A percentile compares a stretch with the other conserved stretches of the same genome.
These are phyloP conservation scores for Terrapene triunguis DNA, from an alignment of 2,113 vertebrate genomes.

Conservation along the genomic window DNA sequence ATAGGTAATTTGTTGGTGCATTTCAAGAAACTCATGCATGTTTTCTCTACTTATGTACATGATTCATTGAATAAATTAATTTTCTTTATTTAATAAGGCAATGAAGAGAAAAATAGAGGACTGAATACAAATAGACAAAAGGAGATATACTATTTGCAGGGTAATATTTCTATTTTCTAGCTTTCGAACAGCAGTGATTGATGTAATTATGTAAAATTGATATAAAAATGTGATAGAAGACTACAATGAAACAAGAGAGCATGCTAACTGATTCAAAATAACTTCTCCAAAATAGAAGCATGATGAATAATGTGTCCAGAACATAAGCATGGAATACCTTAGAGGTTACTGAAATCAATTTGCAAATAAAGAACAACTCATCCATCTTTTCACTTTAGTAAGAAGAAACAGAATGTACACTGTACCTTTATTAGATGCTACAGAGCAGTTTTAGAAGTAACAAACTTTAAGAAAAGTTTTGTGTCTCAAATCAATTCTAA, in stretches of 20 bases:
- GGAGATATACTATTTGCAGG: background rate
- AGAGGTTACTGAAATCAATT: conserved; percentile 45
- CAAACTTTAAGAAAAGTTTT: background rate
- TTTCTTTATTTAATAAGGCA: background rate
- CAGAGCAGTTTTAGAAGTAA: background rate
- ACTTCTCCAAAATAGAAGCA: conserved; percentile 39
- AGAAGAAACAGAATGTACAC: background rate
- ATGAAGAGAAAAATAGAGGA: background rate
- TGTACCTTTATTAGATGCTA: background rate
- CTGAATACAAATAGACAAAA: background rate
- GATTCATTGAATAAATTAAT: conserved; percentile 30
- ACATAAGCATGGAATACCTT: background rate
- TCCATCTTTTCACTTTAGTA: background rate
- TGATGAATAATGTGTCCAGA: conserved; percentile 28
- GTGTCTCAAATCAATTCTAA: background rate
- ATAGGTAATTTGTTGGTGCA: conserved; percentile 43
- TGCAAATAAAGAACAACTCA: conserved; percentile 24
- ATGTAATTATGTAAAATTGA: conserved; percentile 36
- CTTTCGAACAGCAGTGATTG: conserved; percentile 1
- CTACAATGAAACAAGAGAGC: background rate
- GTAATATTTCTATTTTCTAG: conserved; percentile 34
- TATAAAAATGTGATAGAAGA: background rate
- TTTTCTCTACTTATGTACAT: conserved; percentile 19
- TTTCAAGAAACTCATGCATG: conserved; percentile 21
- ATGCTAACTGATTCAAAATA: conserved; percentile 20